phyloP scores from a whole-genome alignment of 2,797 vertebrate species.

The Sebastes steindachneri region DNA sequence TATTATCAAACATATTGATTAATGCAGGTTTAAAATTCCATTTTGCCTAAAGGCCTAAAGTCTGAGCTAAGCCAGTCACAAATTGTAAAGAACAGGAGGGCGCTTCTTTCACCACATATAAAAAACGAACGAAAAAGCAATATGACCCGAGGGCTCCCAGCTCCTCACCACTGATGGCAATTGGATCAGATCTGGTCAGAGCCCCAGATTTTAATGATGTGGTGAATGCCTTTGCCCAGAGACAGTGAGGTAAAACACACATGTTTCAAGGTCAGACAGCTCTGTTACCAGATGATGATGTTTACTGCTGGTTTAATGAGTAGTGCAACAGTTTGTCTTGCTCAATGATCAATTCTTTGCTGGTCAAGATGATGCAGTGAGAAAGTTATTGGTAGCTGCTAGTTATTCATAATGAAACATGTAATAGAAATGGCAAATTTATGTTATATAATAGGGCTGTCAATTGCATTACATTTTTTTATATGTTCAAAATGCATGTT shows the following conservation, averaged over 20 bases:
- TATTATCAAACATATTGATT: neutral
- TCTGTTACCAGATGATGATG: constrained; percentile 28
- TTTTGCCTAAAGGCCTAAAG: neutral
- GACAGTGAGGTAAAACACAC: constrained; percentile 39
- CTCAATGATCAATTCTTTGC: constrained; percentile 13
- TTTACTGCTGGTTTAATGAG: constrained; percentile 47
- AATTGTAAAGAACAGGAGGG: constrained; percentile 1
- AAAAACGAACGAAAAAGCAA: constrained; percentile 18
- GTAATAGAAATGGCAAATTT: neutral
- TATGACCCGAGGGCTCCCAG: constrained; percentile 18
- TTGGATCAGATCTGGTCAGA: constrained; percentile 43
- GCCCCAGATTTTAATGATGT: constrained; percentile 62
- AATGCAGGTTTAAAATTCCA: neutral
- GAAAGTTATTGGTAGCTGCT: neutral
- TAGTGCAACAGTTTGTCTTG: constrained; percentile 4
- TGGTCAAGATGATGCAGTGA: neutral
- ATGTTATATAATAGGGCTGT: neutral
- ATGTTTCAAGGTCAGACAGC: constrained; percentile 54
- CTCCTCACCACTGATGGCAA: constrained; percentile 23
- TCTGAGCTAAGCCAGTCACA: neutral
- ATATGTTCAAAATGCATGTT: too few species aligned
- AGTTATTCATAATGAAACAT: neutral
- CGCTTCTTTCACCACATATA: neutral
- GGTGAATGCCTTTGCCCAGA: constrained; percentile 38
- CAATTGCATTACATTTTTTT: too few species aligned